Evolutionary conservation across 2,888 invertebrate genomes (phyloP).

Genomic region (Leptothorax acervorum): DNA sequence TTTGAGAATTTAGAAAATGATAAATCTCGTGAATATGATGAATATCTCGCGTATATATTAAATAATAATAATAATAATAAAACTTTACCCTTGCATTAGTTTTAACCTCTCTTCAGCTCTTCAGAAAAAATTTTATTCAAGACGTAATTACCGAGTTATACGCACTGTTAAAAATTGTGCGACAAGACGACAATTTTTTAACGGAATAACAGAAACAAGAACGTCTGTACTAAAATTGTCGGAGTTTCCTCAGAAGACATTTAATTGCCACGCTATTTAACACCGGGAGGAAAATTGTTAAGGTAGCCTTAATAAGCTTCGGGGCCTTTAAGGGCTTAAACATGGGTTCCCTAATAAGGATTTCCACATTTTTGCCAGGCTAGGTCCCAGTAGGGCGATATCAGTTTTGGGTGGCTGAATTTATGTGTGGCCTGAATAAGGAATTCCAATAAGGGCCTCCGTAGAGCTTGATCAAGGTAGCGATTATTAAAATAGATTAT

Average conservation of each 20-base stretch:
- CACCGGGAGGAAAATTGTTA: no score
- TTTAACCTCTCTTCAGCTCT: neutral
- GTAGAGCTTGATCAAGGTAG: no score
- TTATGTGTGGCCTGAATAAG: no score
- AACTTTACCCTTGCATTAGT: neutral
- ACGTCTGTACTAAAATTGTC: neutral
- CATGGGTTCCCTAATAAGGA: no score
- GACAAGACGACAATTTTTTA: neutral
- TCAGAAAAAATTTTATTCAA: neutral
- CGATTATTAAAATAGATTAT: no score
- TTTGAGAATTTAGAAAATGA: neutral
- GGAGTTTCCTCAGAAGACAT: neutral
- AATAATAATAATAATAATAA: neutral
- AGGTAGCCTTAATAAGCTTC: no score
- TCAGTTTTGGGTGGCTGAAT: no score
- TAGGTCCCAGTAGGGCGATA: no score
- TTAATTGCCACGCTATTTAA: constrained; percentile 22
- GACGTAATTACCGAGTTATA: neutral
- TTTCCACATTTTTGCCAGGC: no score
- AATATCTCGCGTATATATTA: neutral
- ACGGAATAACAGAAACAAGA: constrained; percentile 11
- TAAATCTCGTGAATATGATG: neutral
- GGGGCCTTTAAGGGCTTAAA: no score
- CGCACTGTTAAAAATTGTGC: constrained; percentile 11
- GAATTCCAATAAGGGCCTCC: no score